Conservation (phyloP, 2,888 invertebrate genomes). For the Eilema griseolum region DNA sequence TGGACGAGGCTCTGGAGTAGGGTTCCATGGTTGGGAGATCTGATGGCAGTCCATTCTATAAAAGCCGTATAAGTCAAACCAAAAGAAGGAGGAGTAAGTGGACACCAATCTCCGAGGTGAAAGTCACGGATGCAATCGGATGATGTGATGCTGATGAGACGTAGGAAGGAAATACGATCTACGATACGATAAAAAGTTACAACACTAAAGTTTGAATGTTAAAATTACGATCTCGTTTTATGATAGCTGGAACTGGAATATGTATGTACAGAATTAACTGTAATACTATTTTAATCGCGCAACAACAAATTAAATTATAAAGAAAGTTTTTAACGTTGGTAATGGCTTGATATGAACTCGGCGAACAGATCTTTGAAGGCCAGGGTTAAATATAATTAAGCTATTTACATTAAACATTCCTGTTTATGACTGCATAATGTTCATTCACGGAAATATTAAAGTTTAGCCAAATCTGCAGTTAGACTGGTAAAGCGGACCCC, state of each 20-base stretch:
- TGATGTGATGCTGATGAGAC: background rate
- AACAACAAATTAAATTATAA: background rate
- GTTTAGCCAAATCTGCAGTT: too few relatives aligned
- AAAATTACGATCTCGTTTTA: slow-evolving; percentile 40
- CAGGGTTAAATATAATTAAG: background rate
- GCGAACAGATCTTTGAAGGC: slow-evolving; percentile 3
- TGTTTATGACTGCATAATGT: background rate
- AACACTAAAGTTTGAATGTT: slow-evolving; percentile 28
- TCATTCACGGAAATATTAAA: background rate
- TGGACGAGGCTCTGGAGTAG: too few relatives aligned
- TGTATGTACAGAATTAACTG: background rate
- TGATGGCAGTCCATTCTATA: too few relatives aligned
- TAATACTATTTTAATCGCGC: slow-evolving; percentile 25
- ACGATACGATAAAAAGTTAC: slow-evolving; percentile 33
- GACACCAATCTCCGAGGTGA: too few relatives aligned
- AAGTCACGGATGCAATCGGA: background rate
- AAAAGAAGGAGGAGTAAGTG: background rate
- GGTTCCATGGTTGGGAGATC: too few relatives aligned
- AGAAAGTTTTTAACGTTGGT: slow-evolving; percentile 1
- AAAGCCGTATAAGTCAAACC: background rate
- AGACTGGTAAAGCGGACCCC: too few relatives aligned
- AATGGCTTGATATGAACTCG: background rate
- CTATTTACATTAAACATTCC: background rate
- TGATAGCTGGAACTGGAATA: slow-evolving; percentile 17
- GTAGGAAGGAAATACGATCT: slow-evolving; percentile 19